These are phyloP conservation scores for Anneissia japonica DNA, from an alignment of 35 echinoderm and acorn worm genomes.

Conservation along the genomic window DNA sequence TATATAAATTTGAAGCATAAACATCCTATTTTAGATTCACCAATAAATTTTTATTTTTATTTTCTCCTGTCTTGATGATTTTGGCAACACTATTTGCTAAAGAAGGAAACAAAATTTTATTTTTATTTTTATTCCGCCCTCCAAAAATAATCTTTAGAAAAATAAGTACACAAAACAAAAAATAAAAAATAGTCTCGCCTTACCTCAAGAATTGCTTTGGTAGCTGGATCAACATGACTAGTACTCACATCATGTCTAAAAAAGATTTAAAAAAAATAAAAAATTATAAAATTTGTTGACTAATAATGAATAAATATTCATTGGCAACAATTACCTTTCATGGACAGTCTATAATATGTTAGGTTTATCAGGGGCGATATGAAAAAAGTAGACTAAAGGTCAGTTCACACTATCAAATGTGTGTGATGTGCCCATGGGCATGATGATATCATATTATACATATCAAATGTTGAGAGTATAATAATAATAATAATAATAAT, in stretches of 20 bases:
- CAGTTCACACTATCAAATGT: no score
- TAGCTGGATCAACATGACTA: constrained; percentile 63
- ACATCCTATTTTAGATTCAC: not conserved
- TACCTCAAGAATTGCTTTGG: constrained; percentile 91
- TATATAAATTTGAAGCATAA: constrained; percentile 59
- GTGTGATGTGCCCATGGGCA: no score
- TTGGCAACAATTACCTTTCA: no score
- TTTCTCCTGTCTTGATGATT: not conserved
- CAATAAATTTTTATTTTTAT: not conserved
- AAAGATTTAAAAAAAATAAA: constrained; percentile 1
- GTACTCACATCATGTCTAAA: constrained; percentile 81
- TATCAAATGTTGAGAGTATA: no score
- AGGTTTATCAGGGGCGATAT: no score
- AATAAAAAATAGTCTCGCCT: not conserved
- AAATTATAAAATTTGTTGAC: no score
- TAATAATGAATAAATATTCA: no score
- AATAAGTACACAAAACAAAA: not conserved
- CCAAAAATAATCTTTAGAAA: not conserved
- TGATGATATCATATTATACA: no score
- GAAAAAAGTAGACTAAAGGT: no score
- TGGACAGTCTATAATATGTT: no score
- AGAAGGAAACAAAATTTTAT: not conserved
- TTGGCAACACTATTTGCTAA: no score
- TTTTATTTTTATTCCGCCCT: not conserved
- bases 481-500: no score